phyloP scores from a whole-genome alignment of 2,797 vertebrate species.

The Hippocampus kuda region DNA sequence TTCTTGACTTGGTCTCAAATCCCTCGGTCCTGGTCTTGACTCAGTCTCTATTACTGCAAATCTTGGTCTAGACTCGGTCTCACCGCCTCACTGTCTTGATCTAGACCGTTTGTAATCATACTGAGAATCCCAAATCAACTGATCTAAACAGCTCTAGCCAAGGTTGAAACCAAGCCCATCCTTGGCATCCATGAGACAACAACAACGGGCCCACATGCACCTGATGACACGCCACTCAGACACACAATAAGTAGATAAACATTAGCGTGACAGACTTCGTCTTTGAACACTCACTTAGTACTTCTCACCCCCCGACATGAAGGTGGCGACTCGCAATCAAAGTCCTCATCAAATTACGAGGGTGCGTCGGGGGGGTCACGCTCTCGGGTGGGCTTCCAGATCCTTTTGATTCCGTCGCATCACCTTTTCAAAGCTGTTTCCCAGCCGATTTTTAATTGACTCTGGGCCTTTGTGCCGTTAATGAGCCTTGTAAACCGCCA shows the following conservation, averaged over 20 bases:
- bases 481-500: constrained; percentile 26
- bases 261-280: constrained; percentile 50
- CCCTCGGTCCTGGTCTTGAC: neutral
- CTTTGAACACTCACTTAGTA: constrained; percentile 65
- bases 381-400: constrained; percentile 40
- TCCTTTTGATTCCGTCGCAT: constrained; percentile 46
- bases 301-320: constrained; percentile 53
- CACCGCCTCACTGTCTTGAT: no score
- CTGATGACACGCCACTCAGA: constrained; percentile 38
- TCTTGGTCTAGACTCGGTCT: neutral
- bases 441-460: constrained; percentile 37
- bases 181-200: constrained; percentile 14
- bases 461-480: constrained; percentile 28
- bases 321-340: constrained; percentile 54
- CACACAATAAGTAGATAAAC: constrained; percentile 47
- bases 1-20: neutral
- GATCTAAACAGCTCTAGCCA: neutral
- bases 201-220: constrained; percentile 20
- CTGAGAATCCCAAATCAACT: no score
- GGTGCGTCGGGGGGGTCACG: constrained; percentile 41
- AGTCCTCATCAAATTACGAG: constrained; percentile 51
- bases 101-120: no score
- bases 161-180: neutral
- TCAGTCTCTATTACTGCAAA: neutral
- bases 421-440: constrained; percentile 53